Evolutionary conservation across 2,888 invertebrate species (phyloP).

Genomic region (Hololepta plana): DNA sequence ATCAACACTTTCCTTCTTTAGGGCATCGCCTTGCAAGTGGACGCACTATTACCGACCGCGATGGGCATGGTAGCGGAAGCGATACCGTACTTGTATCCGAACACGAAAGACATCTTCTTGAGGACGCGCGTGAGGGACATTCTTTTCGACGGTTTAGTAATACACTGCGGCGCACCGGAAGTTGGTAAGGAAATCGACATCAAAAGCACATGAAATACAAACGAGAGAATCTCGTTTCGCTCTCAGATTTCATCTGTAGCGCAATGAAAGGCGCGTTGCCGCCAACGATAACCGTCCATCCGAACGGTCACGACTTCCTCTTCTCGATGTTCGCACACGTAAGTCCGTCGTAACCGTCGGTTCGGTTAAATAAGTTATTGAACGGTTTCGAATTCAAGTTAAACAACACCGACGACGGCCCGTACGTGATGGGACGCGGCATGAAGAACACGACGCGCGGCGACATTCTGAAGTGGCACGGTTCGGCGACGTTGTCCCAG

Average conservation of each 20-base stretch:
- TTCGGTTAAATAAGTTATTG: neutral
- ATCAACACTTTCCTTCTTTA: slow-evolving; percentile 8
- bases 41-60: slow-evolving; percentile 15
- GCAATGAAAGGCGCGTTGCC: slow-evolving; percentile 18
- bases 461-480: slow-evolving; percentile 30
- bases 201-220: neutral
- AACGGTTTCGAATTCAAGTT: slow-evolving; percentile 22
- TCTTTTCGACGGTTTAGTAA: slow-evolving; percentile 36
- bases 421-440: slow-evolving; percentile 36
- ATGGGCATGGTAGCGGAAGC: slow-evolving; percentile 31
- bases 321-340: slow-evolving; percentile 39
- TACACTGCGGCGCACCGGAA: slow-evolving; percentile 31
- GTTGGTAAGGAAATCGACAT: slow-evolving; percentile 24
- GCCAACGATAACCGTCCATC: slow-evolving; percentile 29
- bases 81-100: slow-evolving; percentile 32
- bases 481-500: slow-evolving; percentile 19
- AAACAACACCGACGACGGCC: slow-evolving; percentile 33
- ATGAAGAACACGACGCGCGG: slow-evolving; percentile 30
- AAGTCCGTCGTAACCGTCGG: slow-evolving; percentile 15
- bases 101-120: slow-evolving; percentile 31
- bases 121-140: slow-evolving; percentile 32
- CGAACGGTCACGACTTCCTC: slow-evolving; percentile 31
- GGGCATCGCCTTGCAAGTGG: slow-evolving; percentile 16
- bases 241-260: slow-evolving; percentile 18
- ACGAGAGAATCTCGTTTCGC: neutral